Base-by-base conservation (phyloP, 2,888 invertebrate genomes). In the Drosophila fulvimacula region DNA sequence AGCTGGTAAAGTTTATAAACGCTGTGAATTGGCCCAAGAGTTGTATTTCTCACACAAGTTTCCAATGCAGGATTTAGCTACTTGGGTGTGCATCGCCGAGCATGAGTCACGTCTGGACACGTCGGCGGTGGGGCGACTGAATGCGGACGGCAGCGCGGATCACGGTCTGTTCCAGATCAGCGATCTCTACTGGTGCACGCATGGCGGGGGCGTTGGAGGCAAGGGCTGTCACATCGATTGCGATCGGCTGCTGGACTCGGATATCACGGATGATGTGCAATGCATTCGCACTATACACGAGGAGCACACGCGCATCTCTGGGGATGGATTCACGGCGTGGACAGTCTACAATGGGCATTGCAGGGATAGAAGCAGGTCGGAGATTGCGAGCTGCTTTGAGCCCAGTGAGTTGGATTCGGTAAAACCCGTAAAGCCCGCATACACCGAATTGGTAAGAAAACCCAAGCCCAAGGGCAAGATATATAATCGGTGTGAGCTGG, bases 91-190 rank as follows among this genome's bases (percentile, higher is more conserved):
- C 93, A 95, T 96, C 82, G 95, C 95, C 15, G 94, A 94, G 83
- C 95, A 95, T 92, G 96, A 96, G 91, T 95, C 95, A 1, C 93
- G 94, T 19, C 94, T 94, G 90, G 94, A 96, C 87, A 95, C 96
- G 7, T 93, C 94, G 10, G 95, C 95, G 2, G 91, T 94, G 53
- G 94, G 94, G 15, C 87, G 91, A 1, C 72, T 89, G 9, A 92
- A 91, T 46, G 63, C 79, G 21, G 92, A 91, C 59, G 92, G 91
- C 38, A 95, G 95, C 81, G 94, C 94, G 3, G 96, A 96, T 92
- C 95, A 96, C 90, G 96, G 96, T 11, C 90, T 96, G 44, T 95
- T 96, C 88, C 96, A 96, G 92, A 96, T 96, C 79, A 95, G 95
- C 90, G 94, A 96, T 90, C 92, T 94, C 56, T 96, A 94, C 90